These are phyloP conservation scores for Eciton burchellii DNA, from an alignment of 1,140 invertebrate genomes.

Conservation along the genomic window DNA sequence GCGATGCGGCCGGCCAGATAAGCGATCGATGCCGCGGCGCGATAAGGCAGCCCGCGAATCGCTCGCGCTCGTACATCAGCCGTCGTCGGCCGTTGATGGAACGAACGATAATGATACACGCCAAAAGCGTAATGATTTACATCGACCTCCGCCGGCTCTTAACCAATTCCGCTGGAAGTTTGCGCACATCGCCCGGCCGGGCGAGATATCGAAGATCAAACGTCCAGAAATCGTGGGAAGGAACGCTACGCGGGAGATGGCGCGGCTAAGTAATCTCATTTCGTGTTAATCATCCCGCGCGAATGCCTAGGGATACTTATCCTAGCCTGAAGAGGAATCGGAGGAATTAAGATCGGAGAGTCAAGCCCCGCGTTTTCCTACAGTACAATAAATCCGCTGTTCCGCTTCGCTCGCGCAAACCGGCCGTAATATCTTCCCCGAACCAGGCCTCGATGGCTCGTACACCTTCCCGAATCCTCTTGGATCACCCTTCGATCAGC, in stretches of 20 bases:
- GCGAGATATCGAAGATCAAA: background rate
- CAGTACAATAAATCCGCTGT: background rate
- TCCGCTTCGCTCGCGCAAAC: background rate
- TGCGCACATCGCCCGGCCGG: background rate
- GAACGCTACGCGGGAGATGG: background rate
- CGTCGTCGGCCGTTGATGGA: constrained; percentile 31
- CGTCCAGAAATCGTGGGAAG: constrained; percentile 10
- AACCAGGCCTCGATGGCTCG: background rate
- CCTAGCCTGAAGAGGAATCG: background rate
- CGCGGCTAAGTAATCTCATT: background rate
- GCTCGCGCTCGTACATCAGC: constrained; percentile 34
- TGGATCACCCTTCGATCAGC: background rate
- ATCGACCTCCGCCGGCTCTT: constrained; percentile 22
- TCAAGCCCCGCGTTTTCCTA: background rate
- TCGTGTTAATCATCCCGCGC: background rate
- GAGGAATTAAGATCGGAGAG: background rate
- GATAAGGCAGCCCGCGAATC: constrained; percentile 51
- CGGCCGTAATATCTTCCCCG: background rate
- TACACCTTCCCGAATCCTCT: constrained; percentile 14
- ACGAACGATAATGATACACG: constrained; percentile 45
- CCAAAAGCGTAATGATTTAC: constrained; percentile 50
- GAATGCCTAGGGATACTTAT: background rate
- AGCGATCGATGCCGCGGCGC: constrained; percentile 52
- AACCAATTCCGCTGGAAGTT: constrained; percentile 26
- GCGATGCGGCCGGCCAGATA: constrained; percentile 41